Percentiles rank a stretch among this genome's conserved stretches.
phyloP scores from a whole-genome alignment of 2,113 vertebrate genomes.

The Puntigrus tetrazona region DNA sequence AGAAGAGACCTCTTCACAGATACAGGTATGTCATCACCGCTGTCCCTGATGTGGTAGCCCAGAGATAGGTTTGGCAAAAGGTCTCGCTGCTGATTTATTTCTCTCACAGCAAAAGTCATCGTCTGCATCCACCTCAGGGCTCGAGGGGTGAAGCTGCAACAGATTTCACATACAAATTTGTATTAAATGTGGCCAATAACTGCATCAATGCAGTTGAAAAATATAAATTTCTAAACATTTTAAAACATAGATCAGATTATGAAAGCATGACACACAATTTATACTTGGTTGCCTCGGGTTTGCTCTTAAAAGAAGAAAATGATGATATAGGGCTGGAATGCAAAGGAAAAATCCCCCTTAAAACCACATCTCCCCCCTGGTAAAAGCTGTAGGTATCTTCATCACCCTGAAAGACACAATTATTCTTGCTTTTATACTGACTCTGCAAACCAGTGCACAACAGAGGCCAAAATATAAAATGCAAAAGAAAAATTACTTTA shows the following conservation, averaged over 20 bases:
- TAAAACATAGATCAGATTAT: background rate
- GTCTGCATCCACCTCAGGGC: slow-evolving; percentile 74
- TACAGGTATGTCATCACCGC: slow-evolving; percentile 67
- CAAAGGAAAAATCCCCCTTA: slow-evolving; percentile 75
- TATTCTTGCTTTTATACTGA: slow-evolving; percentile 30
- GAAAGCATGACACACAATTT: slow-evolving; percentile 65
- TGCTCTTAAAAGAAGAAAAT: slow-evolving; percentile 58
- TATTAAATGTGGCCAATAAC: background rate
- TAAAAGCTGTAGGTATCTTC: slow-evolving; percentile 64
- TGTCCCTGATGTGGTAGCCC: slow-evolving; percentile 74
- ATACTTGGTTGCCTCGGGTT: slow-evolving; percentile 63
- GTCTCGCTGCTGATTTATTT: slow-evolving; percentile 71
- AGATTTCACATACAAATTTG: slow-evolving; percentile 6
- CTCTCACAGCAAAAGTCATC: slow-evolving; percentile 72
- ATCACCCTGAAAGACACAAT: slow-evolving; percentile 68
- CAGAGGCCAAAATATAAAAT: slow-evolving; percentile 40
- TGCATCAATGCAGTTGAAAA: too few species aligned
- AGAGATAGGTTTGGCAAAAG: slow-evolving; percentile 70
- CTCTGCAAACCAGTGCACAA: slow-evolving; percentile 7
- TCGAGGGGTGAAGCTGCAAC: slow-evolving; percentile 68
- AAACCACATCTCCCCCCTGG: slow-evolving; percentile 67
- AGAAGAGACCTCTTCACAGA: slow-evolving; percentile 67
- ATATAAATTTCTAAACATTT: background rate
- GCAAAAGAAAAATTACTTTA: slow-evolving; percentile 34
- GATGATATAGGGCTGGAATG: slow-evolving; percentile 67